Percentiles rank a stretch among this genome's conserved stretches.
Conservation (phyloP, 1,140 invertebrate species). For the Sminthurinus signatus region DNA sequence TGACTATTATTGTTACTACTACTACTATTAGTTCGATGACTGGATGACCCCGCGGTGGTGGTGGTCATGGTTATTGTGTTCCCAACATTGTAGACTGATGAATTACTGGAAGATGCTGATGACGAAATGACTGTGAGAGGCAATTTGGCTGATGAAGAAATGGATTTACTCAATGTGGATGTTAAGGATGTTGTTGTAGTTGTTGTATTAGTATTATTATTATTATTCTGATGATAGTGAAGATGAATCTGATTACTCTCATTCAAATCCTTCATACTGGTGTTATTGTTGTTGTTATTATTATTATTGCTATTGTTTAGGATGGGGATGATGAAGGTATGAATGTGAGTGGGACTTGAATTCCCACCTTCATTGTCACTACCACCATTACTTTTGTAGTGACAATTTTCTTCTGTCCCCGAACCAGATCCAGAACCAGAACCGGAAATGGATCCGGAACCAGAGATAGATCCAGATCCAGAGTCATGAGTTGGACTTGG, state of each 20-base stretch:
- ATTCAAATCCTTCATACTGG: background rate
- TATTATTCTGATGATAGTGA: background rate
- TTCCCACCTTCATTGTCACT: slow-evolving; percentile 14
- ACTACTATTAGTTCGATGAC: no score
- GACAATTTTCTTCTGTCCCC: background rate
- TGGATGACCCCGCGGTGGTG: background rate
- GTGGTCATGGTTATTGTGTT: background rate
- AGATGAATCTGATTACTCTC: background rate
- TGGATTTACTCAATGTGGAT: no score
- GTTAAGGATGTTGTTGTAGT: background rate
- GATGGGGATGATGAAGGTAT: background rate
- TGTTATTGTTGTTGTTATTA: slow-evolving; percentile 10
- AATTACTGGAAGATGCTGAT: no score
- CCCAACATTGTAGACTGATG: no score
- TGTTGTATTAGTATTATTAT: background rate
- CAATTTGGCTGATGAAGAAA: background rate
- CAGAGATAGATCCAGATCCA: background rate
- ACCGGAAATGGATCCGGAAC: background rate
- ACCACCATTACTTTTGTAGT: background rate
- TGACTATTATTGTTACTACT: no score
- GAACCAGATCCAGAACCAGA: background rate
- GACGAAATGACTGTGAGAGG: background rate
- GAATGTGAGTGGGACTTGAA: slow-evolving; percentile 14
- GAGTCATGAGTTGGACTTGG: background rate
- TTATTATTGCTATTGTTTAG: background rate